Evolutionary conservation across 2,113 vertebrate species (phyloP).

Genomic region (Furnarius figulus): DNA sequence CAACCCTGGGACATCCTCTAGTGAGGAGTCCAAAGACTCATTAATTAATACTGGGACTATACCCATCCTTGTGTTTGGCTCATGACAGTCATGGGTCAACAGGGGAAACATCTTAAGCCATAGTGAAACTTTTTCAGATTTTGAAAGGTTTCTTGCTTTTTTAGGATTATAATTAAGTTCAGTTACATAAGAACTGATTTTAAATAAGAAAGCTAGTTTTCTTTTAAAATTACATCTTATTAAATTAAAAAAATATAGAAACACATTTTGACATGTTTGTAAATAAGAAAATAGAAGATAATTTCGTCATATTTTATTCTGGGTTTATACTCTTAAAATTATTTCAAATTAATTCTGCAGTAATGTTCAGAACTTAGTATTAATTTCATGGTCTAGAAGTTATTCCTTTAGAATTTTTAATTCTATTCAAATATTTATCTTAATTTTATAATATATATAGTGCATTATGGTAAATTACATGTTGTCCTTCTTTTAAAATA

Average conservation of each 20-base stretch:
- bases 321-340: background rate
- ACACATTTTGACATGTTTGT: background rate
- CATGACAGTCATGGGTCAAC: background rate
- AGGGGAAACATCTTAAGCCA: background rate
- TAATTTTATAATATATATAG: background rate
- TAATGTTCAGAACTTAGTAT: background rate
- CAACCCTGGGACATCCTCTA: accelerated
- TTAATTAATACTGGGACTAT: background rate
- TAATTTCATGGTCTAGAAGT: background rate
- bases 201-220: background rate
- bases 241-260: background rate
- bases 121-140: background rate
- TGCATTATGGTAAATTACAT: background rate
- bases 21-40: background rate
- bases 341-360: background rate
- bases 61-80: background rate
- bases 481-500: background rate
- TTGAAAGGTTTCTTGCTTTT: background rate
- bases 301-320: background rate
- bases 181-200: background rate
- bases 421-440: background rate
- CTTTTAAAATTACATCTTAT: background rate
- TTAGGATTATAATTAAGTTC: background rate
- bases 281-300: background rate
- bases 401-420: background rate